These are phyloP conservation scores for Zaprionus davidi DNA, from an alignment of 1,140 invertebrate species.

Conservation along the genomic window DNA sequence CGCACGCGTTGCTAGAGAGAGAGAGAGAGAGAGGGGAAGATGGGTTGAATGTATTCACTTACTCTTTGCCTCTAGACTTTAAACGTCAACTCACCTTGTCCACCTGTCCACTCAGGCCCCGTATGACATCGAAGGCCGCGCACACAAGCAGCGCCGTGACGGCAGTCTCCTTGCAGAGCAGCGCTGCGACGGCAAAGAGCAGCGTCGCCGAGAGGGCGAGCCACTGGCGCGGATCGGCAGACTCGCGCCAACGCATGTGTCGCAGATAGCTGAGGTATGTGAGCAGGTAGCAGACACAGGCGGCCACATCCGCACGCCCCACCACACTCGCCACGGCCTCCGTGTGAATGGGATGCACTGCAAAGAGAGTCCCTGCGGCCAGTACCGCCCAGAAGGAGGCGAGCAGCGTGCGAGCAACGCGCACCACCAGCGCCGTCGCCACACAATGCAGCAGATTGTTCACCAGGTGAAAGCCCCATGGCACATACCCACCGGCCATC, in stretches of 20 bases:
- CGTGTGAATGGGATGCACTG: constrained; percentile 97
- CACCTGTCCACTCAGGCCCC: constrained; percentile 83
- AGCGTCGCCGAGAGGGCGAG: constrained; percentile 85
- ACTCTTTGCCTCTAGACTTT: neutral
- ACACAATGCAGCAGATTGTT: constrained; percentile 94
- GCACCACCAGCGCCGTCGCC: constrained; percentile 92
- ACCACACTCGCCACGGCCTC: constrained; percentile 98
- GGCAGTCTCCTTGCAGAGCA: constrained; percentile 96
- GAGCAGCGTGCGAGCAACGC: constrained; percentile 88
- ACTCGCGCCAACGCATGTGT: constrained; percentile 87
- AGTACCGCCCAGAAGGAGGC: constrained; percentile 88
- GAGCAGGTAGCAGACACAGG: constrained; percentile 95
- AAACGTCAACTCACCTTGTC: constrained; percentile 68
- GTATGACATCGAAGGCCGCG: constrained; percentile 89
- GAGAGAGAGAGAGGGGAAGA: constrained; percentile 23
- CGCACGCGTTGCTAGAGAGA: constrained; percentile 87
- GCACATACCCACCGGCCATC: constrained; percentile 93
- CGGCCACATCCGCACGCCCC: constrained; percentile 96
- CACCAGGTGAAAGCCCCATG: constrained; percentile 95
- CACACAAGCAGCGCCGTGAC: constrained; percentile 95
- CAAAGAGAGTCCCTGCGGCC: constrained; percentile 94
- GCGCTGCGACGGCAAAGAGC: constrained; percentile 88
- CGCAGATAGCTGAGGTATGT: constrained; percentile 93
- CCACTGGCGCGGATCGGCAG: constrained; percentile 86
- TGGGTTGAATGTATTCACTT: neutral